Evolutionary conservation across 2,113 vertebrate genomes (phyloP), one percentile per base, ranked within the genome.

Genomic region (Lamprologus lemairii): DNA sequence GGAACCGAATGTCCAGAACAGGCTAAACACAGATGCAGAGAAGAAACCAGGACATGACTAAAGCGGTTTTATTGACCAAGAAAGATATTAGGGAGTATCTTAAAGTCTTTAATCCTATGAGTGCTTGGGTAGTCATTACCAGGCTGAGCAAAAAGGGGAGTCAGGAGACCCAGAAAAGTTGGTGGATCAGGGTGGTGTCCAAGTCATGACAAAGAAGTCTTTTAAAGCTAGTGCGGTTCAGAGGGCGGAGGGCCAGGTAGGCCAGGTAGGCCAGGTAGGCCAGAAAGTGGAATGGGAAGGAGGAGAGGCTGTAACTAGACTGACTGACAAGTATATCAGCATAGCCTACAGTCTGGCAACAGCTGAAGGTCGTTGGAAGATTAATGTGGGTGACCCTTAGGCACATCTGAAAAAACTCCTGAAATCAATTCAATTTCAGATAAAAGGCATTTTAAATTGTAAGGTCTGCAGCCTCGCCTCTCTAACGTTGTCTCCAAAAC

Each of bases 181-280:
- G 40, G 4, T 49, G 14, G 40, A 47, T 75, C 42, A 49, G 42
- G 42, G 14, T 75, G 71, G 23, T 75, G 40, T 75, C 71, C 23
- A 49, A 26, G 9, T 47, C 9, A 75, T 47, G 68, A 75, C 71
- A 75, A 49, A 73, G 45, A 75, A 31, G 71, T 49, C 23, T 28
- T 49, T 78, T 78, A 47, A 78, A 49, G 3, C 42, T 5, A 28
- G 2, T 19, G 5, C 3, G 1, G 9, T 31, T 78, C 1, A 0
- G 23, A 11, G 23, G 9, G 16, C 1, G 3, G 23, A 10, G 42
- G 16, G 28, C 28, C 42, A 7, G 71, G 14, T 23, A 11, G 14
- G 14, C 71, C 42, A 7, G 71, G 14, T 23, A 11, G 14, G 14
- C 71, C 42, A 7, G 71, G 14, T 23, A 11, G 14, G 14, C 42